Evolutionary conservation across 2,113 vertebrate genomes (phyloP).

Genomic region (Ibidorhyncha struthersii): DNA sequence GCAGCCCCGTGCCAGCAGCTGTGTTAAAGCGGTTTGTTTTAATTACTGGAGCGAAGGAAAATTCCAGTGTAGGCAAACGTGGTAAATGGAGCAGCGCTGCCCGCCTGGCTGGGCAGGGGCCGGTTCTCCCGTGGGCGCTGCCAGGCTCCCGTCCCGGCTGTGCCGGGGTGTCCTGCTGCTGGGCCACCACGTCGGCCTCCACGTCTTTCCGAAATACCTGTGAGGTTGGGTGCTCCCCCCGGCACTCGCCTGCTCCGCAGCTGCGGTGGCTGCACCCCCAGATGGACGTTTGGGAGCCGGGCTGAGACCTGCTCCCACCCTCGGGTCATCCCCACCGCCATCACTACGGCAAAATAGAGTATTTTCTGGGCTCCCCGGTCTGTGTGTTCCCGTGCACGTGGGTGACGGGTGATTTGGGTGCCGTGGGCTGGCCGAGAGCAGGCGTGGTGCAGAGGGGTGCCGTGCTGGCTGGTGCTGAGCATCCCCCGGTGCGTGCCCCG

Average conservation of each 20-base stretch:
- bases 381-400: accelerated
- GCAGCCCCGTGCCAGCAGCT: not conserved
- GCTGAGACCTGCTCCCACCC: not conserved
- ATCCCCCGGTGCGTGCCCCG: accelerated
- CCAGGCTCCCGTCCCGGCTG: not conserved
- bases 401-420: not conserved
- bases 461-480: not conserved
- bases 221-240: accelerated
- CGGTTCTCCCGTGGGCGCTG: not conserved
- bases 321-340: not conserved
- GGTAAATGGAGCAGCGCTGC: not conserved
- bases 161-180: not conserved
- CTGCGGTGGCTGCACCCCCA: not conserved
- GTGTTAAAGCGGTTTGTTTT: not conserved
- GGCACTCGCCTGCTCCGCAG: accelerated
- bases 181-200: accelerated
- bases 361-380: accelerated
- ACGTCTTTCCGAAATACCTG: accelerated
- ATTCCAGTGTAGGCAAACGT: not conserved
- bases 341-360: accelerated
- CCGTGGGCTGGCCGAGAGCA: accelerated
- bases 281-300: not conserved
- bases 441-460: not conserved
- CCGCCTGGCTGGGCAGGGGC: not conserved
- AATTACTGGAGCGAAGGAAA: constrained; percentile 9